A percentile compares a stretch with the other conserved stretches of the same genome.
These are phyloP conservation scores for Drosophila nannoptera DNA, from an alignment of 1,140 invertebrate species.

Conservation along the genomic window DNA sequence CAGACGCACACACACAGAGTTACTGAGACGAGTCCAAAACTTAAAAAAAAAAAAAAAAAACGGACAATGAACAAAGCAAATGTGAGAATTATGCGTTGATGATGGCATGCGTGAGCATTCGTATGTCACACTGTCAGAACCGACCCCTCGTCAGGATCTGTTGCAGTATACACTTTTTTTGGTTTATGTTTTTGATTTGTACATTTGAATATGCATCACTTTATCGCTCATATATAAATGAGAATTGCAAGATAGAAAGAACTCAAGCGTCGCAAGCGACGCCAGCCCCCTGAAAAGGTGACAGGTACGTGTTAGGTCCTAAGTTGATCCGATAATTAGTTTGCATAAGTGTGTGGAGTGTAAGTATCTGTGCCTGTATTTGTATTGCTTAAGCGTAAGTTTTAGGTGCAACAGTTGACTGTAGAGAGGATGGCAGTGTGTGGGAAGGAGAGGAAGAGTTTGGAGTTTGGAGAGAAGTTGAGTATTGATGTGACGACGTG, in stretches of 20 bases:
- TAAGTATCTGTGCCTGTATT: constrained; percentile 47
- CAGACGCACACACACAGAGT: constrained; percentile 24
- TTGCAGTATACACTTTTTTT: constrained; percentile 12
- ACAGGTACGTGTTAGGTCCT: constrained; percentile 63
- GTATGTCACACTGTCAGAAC: constrained; percentile 1
- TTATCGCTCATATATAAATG: constrained; percentile 48
- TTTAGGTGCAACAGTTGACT: constrained; percentile 63
- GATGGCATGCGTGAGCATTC: constrained; percentile 43
- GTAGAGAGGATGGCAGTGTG: constrained; percentile 9
- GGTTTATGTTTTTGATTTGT: constrained; percentile 54
- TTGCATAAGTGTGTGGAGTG: constrained; percentile 51
- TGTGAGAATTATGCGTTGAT: constrained; percentile 68
- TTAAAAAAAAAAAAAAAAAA: constrained; percentile 28
- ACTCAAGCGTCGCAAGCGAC: constrained; percentile 43
- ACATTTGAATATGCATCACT: constrained; percentile 56
- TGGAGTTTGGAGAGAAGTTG: constrained; percentile 23
- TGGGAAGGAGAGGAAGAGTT: constrained; percentile 19
- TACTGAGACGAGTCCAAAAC: constrained; percentile 15
- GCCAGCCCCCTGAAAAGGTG: constrained; percentile 39
- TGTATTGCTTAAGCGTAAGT: constrained; percentile 57
- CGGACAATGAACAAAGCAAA: constrained; percentile 55
- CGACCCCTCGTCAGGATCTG: constrained; percentile 5
- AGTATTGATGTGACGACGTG: constrained; percentile 17
- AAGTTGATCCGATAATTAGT: constrained; percentile 69
- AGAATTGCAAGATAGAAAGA: constrained; percentile 18